Percentiles rank a stretch among this genome's conserved stretches.
Evolutionary conservation across 2,113 vertebrate genomes (phyloP).

Genomic region (Podocnemis expansa): DNA sequence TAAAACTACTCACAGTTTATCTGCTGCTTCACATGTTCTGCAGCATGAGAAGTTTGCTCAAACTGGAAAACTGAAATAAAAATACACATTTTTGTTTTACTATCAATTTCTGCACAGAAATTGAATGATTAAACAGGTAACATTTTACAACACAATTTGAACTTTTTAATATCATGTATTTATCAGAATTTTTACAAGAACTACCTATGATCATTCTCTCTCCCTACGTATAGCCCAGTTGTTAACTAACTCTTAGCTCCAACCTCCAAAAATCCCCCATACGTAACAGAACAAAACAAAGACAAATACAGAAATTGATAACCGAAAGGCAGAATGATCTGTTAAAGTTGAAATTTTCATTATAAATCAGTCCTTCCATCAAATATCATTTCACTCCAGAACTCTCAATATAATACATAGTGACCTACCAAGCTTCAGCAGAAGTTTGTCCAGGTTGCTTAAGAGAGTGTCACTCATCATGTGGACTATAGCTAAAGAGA

Average conservation of each 20-base stretch:
- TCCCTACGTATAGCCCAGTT: neutral
- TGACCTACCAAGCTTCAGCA: constrained; percentile 78
- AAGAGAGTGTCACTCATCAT: constrained; percentile 69
- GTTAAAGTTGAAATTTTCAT: neutral
- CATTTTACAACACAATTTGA: neutral
- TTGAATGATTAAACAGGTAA: neutral
- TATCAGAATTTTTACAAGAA: neutral
- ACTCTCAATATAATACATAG: neutral
- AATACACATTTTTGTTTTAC: constrained; percentile 33
- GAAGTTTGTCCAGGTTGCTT: constrained; percentile 72
- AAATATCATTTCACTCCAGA: neutral
- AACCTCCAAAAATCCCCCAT: neutral
- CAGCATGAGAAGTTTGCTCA: constrained; percentile 67
- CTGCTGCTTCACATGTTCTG: constrained; percentile 70
- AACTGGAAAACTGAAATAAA: constrained; percentile 77
- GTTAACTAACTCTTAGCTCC: neutral
- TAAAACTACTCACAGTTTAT: constrained; percentile 78
- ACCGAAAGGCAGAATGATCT: neutral
- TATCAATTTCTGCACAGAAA: constrained; percentile 12
- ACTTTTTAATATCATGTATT: neutral
- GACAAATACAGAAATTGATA: neutral
- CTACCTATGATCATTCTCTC: neutral
- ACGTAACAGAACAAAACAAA: neutral
- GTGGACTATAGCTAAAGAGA: constrained; percentile 43
- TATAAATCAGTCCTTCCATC: neutral